Evolutionary conservation across 2,113 vertebrate genomes (phyloP), one percentile per base, ranked within the genome.

Genomic region (Lipophrys pholis): DNA sequence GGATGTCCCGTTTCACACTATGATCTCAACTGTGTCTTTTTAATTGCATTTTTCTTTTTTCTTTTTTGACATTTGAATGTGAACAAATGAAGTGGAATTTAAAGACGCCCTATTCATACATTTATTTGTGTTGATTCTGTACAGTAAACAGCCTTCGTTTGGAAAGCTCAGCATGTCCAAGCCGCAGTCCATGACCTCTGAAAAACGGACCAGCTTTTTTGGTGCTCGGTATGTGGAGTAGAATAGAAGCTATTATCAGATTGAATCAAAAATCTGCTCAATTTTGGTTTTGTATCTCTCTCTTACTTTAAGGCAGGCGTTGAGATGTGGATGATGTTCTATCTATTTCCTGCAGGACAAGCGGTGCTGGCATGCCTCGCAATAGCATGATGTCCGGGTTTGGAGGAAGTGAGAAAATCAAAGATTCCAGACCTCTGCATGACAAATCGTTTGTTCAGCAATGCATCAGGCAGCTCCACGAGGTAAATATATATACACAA

Each of bases 401-500:
- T 11, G 96, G 96, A 43, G 94, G 85, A 63, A 82, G 94, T 56
- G 98, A 99, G 79, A 99, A 99, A 89, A 96, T 99, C 36, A 99
- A 99, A 84, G 98, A 99, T 46, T 87, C 95, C 52, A 91, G 97
- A 76, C 96, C 98, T 0, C 94, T 99, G 52, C 96, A 98, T 78
- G 97, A 99, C 88, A 99, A 99, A 84, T 49, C 95, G 0, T 99
- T 92, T 72, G 94, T 98, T 86, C 97, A 98, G 55, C 96, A 98
- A 7, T 98, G 95, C 81, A 97, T 98, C 80, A 95, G 95, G 54
- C 95, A 96, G 69, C 95, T 99, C 66, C 96, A 93, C 81, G 97
- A 99, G 94, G 98, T 99, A 72, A 48, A 6, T 30, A 4, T 30
- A 4, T 30, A 30, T 30, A 30, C 21, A 30, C 21, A 30, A 30